These are phyloP conservation scores for Chaenocephalus aceratus DNA, from an alignment of 2,113 vertebrate genomes.

Conservation along the genomic window DNA sequence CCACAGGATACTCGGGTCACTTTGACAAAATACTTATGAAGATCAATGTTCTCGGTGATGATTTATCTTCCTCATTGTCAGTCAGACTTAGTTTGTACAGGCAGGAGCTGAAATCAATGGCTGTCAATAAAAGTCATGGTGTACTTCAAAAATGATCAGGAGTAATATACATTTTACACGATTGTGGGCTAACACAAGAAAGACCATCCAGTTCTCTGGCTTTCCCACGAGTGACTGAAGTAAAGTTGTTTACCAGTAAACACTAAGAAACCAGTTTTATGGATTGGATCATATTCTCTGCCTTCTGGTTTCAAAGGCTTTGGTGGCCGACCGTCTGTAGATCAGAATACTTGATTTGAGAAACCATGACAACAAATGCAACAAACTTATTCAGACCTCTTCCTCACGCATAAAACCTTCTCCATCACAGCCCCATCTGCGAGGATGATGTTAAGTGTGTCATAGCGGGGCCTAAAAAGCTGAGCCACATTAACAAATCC, in stretches of 20 bases:
- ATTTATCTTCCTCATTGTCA: no score
- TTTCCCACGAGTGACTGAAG: neutral
- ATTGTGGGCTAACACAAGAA: no score
- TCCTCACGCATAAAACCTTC: neutral
- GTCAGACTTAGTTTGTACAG: neutral
- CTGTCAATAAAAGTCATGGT: neutral
- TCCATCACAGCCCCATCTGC: neutral
- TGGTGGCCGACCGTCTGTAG: no score
- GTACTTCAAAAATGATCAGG: neutral
- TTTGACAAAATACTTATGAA: neutral
- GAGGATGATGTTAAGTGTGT: no score
- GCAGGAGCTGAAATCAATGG: no score
- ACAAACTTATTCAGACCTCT: neutral
- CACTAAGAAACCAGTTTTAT: neutral
- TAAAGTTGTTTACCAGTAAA: neutral
- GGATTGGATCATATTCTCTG: neutral
- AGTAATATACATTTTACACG: neutral
- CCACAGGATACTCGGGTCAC: neutral
- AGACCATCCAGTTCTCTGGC: neutral
- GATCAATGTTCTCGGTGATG: neutral
- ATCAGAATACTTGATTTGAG: neutral
- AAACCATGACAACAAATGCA: neutral
- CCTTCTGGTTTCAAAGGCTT: neutral
- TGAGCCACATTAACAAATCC: neutral
- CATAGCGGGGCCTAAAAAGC: neutral